Percentiles rank a stretch among this genome's conserved stretches.
These are phyloP conservation scores for Cartodere bifasciata DNA, from an alignment of 2,888 invertebrate genomes.

Conservation along the genomic window DNA sequence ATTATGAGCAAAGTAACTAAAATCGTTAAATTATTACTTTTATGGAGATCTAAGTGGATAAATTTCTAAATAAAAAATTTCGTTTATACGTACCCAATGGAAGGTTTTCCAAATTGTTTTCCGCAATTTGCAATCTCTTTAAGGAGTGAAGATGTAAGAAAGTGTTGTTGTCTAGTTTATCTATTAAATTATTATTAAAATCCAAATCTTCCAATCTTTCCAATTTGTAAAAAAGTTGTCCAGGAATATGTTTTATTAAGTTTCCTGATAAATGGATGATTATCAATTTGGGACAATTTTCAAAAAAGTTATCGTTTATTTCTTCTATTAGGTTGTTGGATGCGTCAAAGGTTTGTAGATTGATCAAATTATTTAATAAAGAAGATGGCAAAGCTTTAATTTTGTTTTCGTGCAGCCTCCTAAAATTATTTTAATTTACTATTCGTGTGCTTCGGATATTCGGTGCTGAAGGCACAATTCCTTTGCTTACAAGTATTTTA, in stretches of 20 bases:
- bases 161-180: constrained; percentile 42
- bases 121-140: constrained; percentile 51
- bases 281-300: constrained; percentile 43
- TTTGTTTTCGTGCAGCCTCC: constrained; percentile 52
- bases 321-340: constrained; percentile 50
- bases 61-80: too few relatives aligned
- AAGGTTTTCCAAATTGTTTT: constrained; percentile 39
- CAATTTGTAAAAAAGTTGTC: constrained; percentile 44
- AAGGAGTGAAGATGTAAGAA: constrained; percentile 44
- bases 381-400: constrained; percentile 47
- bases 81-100: constrained; percentile 5
- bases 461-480: background rate
- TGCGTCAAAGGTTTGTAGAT: constrained; percentile 53
- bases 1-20: too few relatives aligned
- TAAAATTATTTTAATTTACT: constrained; percentile 29
- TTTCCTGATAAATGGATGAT: constrained; percentile 57
- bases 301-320: constrained; percentile 46
- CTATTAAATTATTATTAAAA: constrained; percentile 53
- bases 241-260: constrained; percentile 43
- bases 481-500: constrained; percentile 50
- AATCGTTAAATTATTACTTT: too few relatives aligned
- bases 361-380: constrained; percentile 44
- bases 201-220: constrained; percentile 53
- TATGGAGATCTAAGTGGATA: too few relatives aligned
- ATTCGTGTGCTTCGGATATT: background rate